Base-by-base conservation (phyloP, 2,113 vertebrate genomes). In the Lasiurus borealis region DNA sequence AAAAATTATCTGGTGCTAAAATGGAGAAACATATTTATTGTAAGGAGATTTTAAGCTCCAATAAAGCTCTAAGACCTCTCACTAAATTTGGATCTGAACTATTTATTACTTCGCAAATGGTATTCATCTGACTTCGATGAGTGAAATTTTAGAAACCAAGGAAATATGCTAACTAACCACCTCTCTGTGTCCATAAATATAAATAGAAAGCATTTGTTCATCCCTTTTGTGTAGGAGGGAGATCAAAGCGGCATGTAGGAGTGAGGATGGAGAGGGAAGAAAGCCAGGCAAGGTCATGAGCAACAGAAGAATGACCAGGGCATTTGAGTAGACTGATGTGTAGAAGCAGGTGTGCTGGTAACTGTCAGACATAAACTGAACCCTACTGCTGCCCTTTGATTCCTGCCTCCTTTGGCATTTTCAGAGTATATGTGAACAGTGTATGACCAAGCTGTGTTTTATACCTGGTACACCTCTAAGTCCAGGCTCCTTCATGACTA, bases 1-100 rank as follows among this genome's bases (percentile, higher is more conserved):
- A 82, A 93, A 89, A 91, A 91, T 76, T 81, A n/a, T 81, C 57
- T 71, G 69, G 44, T 91, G 40, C 82, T 83, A 31, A 96, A 95
- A 94, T 76, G 40, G 27, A 93, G 52, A 95, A 93, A 72, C 62
- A 44, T 52, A 91, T 80, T 71, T 91, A 46, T 88, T 88, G 6
- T 75, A 88, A 88, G 76, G 34, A 29, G 10, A 80, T 88, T 84
- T 93, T 73, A 93, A 86, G 84, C 36, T 88, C 80, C 44, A 71
- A 8, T 80, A 75, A 91, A 94, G 57, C 64, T 85, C 66, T 64
- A 89, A 76, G 62, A 62, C 40, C 13, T 90, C 71, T 93, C 36
- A 8, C 19, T 92, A 50, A 77, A 85, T 95, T 46, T 94, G 44
- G 80, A 85, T 68, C 36, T 66, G 64, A 72, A 77, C 1, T 12